A percentile compares a stretch with the other conserved stretches of the same genome.
Conservation (phyloP, 2,797 vertebrate species). For the Leontopithecus rosalia region DNA sequence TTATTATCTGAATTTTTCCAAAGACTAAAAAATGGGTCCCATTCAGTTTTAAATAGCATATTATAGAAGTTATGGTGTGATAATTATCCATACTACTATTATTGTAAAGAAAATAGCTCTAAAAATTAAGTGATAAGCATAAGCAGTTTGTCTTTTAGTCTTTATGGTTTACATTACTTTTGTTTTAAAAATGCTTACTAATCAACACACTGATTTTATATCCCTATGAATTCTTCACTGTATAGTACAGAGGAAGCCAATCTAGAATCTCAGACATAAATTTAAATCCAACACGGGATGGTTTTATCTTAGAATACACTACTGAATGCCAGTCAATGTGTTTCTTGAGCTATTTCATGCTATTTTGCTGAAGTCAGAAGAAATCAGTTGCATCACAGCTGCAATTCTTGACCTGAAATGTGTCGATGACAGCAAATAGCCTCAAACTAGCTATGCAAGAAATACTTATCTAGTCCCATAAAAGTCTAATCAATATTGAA, state of each 20-base stretch:
- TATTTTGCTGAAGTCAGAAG: not conserved
- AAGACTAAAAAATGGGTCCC: not conserved
- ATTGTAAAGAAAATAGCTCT: not conserved
- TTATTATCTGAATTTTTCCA: constrained; percentile 20
- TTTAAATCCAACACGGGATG: not conserved
- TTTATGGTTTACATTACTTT: not conserved
- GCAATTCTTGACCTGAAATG: not conserved
- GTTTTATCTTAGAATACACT: not conserved
- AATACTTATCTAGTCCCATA: not conserved
- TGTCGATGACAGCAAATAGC: accelerated
- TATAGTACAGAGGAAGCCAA: not conserved
- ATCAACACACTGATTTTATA: constrained; percentile 7
- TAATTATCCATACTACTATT: not conserved
- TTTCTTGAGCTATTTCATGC: not conserved
- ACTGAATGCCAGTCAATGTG: not conserved
- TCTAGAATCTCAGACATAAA: not conserved
- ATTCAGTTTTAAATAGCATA: not conserved
- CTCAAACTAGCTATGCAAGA: not conserved
- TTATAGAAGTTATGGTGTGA: not conserved
- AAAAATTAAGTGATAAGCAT: not conserved
- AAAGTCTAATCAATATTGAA: constrained; percentile 41
- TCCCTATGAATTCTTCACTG: not conserved
- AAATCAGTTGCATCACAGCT: not conserved
- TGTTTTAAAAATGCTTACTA: constrained; percentile 7
- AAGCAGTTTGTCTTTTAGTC: not conserved